A percentile compares a stretch with the other conserved stretches of the same genome.
phyloP scores from a whole-genome alignment of 2,113 vertebrate genomes.

The Paramormyrops kingsleyae region DNA sequence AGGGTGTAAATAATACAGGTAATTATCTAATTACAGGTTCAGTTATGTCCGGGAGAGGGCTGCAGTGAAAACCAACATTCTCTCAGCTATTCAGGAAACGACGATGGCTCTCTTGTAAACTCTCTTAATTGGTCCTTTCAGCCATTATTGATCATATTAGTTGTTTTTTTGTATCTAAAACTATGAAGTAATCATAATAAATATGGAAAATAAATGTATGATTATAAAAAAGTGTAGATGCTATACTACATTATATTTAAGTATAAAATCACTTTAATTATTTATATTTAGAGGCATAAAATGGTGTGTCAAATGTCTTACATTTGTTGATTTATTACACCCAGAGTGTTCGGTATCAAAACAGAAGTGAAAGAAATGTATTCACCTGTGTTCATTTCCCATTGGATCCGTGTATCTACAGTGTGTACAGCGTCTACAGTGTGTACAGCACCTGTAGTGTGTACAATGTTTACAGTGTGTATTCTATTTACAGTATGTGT shows the following conservation, averaged over 20 bases:
- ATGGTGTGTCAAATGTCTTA: neutral
- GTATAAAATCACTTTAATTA: neutral
- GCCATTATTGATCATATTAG: neutral
- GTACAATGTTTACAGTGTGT: neutral
- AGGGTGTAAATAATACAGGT: neutral
- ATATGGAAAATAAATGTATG: neutral
- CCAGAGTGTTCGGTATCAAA: neutral
- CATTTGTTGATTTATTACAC: neutral
- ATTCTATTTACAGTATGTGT: neutral
- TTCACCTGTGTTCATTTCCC: neutral
- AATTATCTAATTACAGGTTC: conserved; percentile 10
- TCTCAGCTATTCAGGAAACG: neutral
- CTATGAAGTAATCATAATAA: neutral
- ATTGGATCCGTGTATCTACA: neutral
- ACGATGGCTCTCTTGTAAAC: neutral
- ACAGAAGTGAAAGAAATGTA: neutral
- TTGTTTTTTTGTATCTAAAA: neutral
- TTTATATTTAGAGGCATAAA: neutral
- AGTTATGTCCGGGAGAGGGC: neutral
- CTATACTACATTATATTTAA: neutral
- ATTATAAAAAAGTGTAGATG: neutral
- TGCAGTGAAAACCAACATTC: neutral
- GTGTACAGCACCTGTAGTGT: neutral
- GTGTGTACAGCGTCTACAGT: neutral
- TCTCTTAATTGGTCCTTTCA: neutral